Evolutionary conservation across 1,140 invertebrate genomes (phyloP).

Genomic region (Homalodisca vitripennis): DNA sequence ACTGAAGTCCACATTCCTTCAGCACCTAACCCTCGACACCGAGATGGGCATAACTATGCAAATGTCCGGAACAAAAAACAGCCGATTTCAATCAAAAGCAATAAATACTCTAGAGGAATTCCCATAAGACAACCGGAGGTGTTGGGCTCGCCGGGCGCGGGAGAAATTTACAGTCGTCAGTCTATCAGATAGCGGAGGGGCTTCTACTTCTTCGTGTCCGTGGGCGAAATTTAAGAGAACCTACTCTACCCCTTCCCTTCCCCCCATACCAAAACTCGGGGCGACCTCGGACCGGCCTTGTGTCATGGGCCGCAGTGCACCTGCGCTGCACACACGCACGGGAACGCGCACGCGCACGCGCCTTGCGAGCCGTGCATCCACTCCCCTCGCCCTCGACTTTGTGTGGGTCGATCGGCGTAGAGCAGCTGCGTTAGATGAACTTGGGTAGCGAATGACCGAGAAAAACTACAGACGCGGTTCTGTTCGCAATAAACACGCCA

Average conservation of each 20-base stretch:
- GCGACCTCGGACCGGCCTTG: constrained; percentile 8
- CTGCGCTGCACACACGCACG: constrained; percentile 1
- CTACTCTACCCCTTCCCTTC: too few species aligned
- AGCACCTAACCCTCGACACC: not conserved
- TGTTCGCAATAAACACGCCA: too few species aligned
- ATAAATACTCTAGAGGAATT: constrained; percentile 7
- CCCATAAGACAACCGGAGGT: not conserved
- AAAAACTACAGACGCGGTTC: too few species aligned
- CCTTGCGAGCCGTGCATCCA: too few species aligned
- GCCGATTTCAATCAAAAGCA: constrained; percentile 13
- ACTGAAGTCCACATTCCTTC: not conserved
- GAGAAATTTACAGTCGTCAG: not conserved
- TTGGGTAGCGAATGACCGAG: too few species aligned
- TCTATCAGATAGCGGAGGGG: not conserved
- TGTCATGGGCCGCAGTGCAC: too few species aligned
- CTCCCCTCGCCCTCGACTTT: too few species aligned
- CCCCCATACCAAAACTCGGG: not conserved
- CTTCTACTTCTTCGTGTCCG: too few species aligned
- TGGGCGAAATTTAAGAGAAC: constrained; percentile 7
- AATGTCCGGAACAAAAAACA: constrained; percentile 4
- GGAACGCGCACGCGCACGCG: not conserved
- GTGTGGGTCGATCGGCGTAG: too few species aligned
- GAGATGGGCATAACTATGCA: constrained; percentile 15
- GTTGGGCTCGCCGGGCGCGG: not conserved
- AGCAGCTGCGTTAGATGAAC: too few species aligned